Base-by-base conservation (phyloP, 1,140 invertebrate species). In the Trachymyrmex septentrionalis region DNA sequence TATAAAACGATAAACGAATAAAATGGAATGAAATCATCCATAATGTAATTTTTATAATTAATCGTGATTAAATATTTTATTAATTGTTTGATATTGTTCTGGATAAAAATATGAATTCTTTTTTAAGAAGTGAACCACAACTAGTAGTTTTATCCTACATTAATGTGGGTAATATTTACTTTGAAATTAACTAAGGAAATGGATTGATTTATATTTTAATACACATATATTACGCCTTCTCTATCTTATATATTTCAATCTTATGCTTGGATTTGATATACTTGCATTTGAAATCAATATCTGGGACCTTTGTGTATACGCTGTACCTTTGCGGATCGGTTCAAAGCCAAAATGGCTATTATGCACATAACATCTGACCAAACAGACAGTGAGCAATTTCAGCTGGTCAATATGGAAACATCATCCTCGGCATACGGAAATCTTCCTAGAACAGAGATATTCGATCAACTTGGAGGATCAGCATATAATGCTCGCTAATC, bases 331-430 rank as follows among this genome's bases (percentile, higher is more conserved):
- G 69, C 5, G 63, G 67, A 80, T 50, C 71, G 30, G 38, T 89
- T 73, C 57, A 88, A 86, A 88, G 88, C 77, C 85, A 57, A 71
- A 61, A 48, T 55, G 86, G 85, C 76, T 89, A 90, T 90, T 89
- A 89, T 87, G 53, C 73, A 63, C 73, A 80, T 86, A 89, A 89
- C 88, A 89, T 89, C 88, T 90, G 88, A 69, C 76, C 88, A 90
- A 90, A 90, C 86, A 90, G 71, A 90, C 77, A 82, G 75, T 76
- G 19, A 87, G 89, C 86, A 90, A 90, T 90, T 87, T 87, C 88
- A 87, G 81, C 81, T 90, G 88, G 89, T 90, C 86, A 87, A 90
- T 90, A 90, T 87, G 76, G 78, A 87, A 85, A 86, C 81, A 89
- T 86, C 87, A 77, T 82, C 27, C 64, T 76, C 55, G 38, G 73